phyloP scores from a whole-genome alignment of 1,140 invertebrate species.

The Nixonia krombeini region DNA sequence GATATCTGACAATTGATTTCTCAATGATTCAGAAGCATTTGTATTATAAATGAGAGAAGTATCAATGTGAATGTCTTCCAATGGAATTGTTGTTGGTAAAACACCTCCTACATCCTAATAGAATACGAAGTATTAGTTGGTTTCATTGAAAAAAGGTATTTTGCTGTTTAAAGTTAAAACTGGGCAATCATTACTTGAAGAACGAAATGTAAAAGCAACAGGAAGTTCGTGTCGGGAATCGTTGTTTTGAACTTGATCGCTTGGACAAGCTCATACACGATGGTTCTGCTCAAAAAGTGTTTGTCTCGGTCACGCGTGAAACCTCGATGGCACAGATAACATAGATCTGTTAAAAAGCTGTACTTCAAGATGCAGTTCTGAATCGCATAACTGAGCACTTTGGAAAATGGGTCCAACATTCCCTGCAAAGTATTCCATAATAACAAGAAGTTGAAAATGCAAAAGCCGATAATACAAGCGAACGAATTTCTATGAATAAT shows the following conservation, averaged over 20 bases:
- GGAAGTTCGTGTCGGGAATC: constrained; percentile 94
- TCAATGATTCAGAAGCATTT: constrained; percentile 92
- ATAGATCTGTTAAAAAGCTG: constrained; percentile 88
- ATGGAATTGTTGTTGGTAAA: constrained; percentile 76
- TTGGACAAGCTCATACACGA: constrained; percentile 95
- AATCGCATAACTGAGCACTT: constrained; percentile 91
- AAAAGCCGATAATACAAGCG: neutral
- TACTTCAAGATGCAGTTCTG: constrained; percentile 91
- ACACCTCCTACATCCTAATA: constrained; percentile 84
- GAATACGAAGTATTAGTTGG: constrained; percentile 13
- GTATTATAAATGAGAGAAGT: constrained; percentile 79
- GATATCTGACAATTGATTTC: constrained; percentile 92
- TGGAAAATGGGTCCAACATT: constrained; percentile 95
- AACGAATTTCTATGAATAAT: constrained; percentile 25
- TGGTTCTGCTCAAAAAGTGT: constrained; percentile 87
- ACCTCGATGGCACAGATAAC: constrained; percentile 88
- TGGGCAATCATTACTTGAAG: constrained; percentile 86
- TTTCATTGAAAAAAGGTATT: too few species aligned
- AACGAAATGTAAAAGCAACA: constrained; percentile 91
- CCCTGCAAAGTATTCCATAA: constrained; percentile 69
- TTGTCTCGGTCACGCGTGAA: constrained; percentile 95
- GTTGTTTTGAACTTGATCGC: constrained; percentile 95
- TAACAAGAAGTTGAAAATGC: neutral
- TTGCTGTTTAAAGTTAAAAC: too few species aligned
- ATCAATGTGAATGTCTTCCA: constrained; percentile 73